Evolutionary conservation across 2,888 invertebrate genomes (phyloP), one percentile per base, ranked within the genome.

Genomic region (Seira musarum): DNA sequence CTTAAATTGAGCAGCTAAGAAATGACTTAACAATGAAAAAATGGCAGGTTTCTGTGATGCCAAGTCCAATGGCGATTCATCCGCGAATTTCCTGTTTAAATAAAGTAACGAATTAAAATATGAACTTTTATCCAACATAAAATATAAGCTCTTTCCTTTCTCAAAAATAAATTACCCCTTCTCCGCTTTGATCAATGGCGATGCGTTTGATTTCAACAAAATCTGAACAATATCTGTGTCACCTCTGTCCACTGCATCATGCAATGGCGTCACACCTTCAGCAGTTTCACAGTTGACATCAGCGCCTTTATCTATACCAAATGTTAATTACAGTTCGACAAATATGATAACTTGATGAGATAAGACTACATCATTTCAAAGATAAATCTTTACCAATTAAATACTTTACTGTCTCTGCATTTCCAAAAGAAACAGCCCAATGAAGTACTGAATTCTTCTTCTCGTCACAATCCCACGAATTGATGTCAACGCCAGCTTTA

Each of bases 391-490:
- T 88, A 92, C 92, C 90, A 87, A 91, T 90, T 57, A 92, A 89
- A 88, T 90, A 91, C 78, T 90, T 88, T 0, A 92, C 90, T 72
- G 91, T 90, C 82, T 91, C 91, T 81, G 89, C 89, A 86, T 91
- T 91, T 60, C 91, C 91, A 88, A 91, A 93, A 84, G 91, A 91
- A 24, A 92, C 92, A 35, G 92, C 92, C 92, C 92, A 93, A 88
- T 93, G 92, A 21, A 93, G 88, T 1, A 92, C 91, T 1, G 92
- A 91, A 87, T 92, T 93, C 85, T 90, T 89, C 83, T 91, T 92
- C 53, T 90, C 90, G 71, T 90, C 90, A 46, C 91, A 91, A 87
- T 93, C 92, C 87, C 90, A 89, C n/a, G 91, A 90, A 88, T 92
- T 92, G 0, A 92, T 90, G 81, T 90, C 89, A 35, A 92, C 90